Evolutionary conservation across 2,113 vertebrate genomes (phyloP).

Genomic region (Muntiacus muntjak): DNA sequence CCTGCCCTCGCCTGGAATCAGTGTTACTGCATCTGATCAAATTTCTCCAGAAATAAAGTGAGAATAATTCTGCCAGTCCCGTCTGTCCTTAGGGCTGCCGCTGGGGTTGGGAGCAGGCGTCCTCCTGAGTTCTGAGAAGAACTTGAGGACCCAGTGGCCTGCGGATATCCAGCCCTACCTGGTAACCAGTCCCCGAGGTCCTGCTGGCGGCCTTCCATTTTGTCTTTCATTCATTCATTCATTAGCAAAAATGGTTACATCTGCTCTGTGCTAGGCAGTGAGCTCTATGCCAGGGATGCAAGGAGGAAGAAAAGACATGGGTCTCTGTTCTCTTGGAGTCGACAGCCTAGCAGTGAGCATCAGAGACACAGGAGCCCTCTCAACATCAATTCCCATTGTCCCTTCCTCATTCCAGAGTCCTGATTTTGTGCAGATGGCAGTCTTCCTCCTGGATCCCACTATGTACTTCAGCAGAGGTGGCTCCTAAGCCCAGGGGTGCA

Average conservation of each 20-base stretch:
- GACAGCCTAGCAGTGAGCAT: not conserved
- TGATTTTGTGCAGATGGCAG: not conserved
- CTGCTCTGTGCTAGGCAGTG: not conserved
- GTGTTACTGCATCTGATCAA: slow-evolving; percentile 82
- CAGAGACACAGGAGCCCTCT: not conserved
- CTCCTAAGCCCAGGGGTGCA: not conserved
- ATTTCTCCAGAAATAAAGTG: slow-evolving; percentile 81
- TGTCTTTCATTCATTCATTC: not conserved
- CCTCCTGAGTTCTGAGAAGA: not conserved
- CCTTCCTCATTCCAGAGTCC: not conserved
- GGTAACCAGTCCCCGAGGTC: not conserved
- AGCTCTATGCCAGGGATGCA: not conserved
- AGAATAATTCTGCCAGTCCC: slow-evolving; percentile 68
- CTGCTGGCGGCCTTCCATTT: not conserved
- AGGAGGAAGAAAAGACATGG: not conserved
- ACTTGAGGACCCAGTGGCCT: not conserved
- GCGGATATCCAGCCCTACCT: not conserved
- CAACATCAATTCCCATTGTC: not conserved
- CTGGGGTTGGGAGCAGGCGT: not conserved
- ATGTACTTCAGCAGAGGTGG: not conserved
- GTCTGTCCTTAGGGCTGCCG: slow-evolving; percentile 6
- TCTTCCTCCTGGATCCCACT: not conserved
- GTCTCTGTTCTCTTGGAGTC: not conserved
- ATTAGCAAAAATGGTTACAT: not conserved
- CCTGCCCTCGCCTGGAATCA: slow-evolving; percentile 74